Evolutionary conservation across 2,113 vertebrate species (phyloP).

Genomic region (Chauna torquata): DNA sequence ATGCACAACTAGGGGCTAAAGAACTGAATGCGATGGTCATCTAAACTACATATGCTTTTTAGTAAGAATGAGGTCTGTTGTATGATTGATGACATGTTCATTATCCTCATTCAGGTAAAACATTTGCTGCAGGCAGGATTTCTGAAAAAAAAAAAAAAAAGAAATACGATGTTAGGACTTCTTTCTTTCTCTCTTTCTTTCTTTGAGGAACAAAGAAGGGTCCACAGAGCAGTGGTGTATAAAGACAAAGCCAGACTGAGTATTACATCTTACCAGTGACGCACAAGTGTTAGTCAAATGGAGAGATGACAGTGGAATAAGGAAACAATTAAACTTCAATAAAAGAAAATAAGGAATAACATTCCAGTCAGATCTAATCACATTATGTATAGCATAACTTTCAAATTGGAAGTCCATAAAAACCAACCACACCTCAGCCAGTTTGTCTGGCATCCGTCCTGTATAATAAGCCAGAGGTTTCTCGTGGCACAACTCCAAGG

Average conservation of each 20-base stretch:
- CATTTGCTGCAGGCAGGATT: neutral
- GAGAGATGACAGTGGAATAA: constrained; percentile 59
- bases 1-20: neutral
- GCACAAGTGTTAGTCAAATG: constrained; percentile 60
- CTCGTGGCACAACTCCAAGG: constrained; percentile 32
- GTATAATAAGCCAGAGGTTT: constrained; percentile 58
- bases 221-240: neutral
- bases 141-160: neutral
- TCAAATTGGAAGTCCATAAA: constrained; percentile 65
- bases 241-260: constrained; percentile 12
- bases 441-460: constrained; percentile 65
- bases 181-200: neutral
- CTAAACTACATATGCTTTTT: neutral
- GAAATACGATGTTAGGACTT: neutral
- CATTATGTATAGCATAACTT: constrained; percentile 69
- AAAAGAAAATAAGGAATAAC: constrained; percentile 64
- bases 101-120: neutral
- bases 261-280: constrained; percentile 5
- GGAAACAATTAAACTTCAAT: constrained; percentile 71
- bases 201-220: neutral
- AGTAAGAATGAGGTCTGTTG: neutral
- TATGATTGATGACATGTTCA: neutral
- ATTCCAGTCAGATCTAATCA: constrained; percentile 70
- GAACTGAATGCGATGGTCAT: neutral
- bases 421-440: constrained; percentile 62